These are phyloP conservation scores for Zophobas morio DNA, from an alignment of 1,140 invertebrate genomes.

Conservation along the genomic window DNA sequence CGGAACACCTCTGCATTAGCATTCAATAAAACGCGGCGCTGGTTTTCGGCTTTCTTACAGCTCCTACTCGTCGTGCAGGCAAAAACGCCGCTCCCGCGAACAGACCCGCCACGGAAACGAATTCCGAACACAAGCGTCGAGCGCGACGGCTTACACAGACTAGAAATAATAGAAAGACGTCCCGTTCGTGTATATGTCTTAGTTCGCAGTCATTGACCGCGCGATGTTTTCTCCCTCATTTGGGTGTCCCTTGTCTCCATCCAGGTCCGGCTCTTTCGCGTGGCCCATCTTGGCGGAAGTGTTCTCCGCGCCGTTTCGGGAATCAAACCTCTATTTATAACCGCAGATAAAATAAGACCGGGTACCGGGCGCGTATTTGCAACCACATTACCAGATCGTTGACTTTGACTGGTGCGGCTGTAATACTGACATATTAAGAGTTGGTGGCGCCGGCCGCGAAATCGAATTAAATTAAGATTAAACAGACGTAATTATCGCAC, in stretches of 20 bases:
- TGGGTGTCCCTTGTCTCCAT: no score
- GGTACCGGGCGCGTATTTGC: slow-evolving; percentile 47
- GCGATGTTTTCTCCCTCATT: no score
- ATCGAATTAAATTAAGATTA: slow-evolving; percentile 59
- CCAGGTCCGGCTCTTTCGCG: no score
- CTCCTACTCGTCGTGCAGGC: no score
- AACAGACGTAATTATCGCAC: slow-evolving; percentile 58
- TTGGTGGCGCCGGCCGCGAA: slow-evolving; percentile 57
- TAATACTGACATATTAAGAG: slow-evolving; percentile 55
- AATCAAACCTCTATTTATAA: slow-evolving; percentile 41
- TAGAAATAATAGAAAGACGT: no score
- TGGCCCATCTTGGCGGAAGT: slow-evolving; percentile 16
- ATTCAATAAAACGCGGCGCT: slow-evolving; percentile 52
- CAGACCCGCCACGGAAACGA: no score
- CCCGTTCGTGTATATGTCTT: no score
- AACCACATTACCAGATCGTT: slow-evolving; percentile 53
- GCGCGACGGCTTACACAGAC: no score
- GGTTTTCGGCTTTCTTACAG: background rate
- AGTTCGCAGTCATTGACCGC: no score
- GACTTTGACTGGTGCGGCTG: slow-evolving; percentile 46
- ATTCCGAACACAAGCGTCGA: no score
- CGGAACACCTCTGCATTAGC: slow-evolving; percentile 55
- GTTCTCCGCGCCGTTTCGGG: slow-evolving; percentile 43
- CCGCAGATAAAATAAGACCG: slow-evolving; percentile 23
- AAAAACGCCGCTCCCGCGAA: no score